Conservation (phyloP, 2,113 vertebrate genomes). For the Probosciger aterrimus region DNA sequence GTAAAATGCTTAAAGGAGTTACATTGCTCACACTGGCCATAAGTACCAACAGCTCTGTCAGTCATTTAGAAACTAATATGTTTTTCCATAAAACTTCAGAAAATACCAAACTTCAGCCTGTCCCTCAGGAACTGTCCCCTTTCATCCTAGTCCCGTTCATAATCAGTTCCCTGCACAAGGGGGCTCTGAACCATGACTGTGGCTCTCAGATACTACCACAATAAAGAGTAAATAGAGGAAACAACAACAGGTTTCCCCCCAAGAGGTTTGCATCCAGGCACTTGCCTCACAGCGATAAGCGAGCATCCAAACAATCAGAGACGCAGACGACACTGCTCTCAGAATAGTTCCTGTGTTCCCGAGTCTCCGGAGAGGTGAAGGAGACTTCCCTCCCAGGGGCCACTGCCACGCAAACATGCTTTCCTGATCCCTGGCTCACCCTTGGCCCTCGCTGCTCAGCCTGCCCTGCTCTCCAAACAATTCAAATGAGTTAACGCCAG, state of each 20-base stretch:
- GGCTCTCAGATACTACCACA: neutral
- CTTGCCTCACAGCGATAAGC: neutral
- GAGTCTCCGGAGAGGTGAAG: neutral
- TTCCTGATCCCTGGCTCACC: neutral
- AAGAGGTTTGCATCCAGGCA: neutral
- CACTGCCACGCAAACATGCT: rapidly evolving
- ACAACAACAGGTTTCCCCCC: neutral
- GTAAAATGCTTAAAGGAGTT: neutral
- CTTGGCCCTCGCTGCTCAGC: neutral
- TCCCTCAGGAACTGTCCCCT: neutral
- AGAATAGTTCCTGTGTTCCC: neutral
- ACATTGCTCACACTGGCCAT: neutral
- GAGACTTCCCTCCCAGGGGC: neutral
- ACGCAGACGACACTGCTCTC: neutral
- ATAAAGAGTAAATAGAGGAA: neutral
- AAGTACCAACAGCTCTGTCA: neutral
- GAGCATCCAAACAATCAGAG: neutral
- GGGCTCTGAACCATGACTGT: neutral
- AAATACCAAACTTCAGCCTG: neutral
- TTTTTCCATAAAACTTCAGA: neutral
- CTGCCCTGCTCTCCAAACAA: neutral
- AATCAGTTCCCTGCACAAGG: neutral
- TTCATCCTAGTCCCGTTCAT: neutral
- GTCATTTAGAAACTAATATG: neutral
- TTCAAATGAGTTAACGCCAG: rapidly evolving